Base-by-base conservation (phyloP, 2,888 invertebrate species). In the Ptychoptera contaminata region DNA sequence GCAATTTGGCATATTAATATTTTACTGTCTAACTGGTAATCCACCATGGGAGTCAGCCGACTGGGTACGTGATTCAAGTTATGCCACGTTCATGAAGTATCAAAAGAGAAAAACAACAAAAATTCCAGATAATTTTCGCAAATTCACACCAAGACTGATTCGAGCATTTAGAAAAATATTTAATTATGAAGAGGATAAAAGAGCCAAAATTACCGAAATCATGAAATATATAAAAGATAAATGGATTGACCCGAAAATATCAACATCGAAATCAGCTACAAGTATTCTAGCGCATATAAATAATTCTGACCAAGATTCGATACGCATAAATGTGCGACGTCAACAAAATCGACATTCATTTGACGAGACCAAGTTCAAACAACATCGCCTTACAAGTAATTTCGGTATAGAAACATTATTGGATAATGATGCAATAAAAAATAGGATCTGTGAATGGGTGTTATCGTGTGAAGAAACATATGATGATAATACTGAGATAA, bases 11-110 rank as follows among this genome's bases (percentile, higher is more conserved):
- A 77, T 86, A 50, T 56, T 65, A 35, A 49, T 65, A 48, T 65
- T 59, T 46, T 59, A 62, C 46, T 59, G 65, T 39, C 63, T 85
- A 41, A 79, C 80, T 1, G 82, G 82, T 2, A 76, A 71, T 44
- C 73, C 77, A 11, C 82, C 82, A 1, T 82, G 81, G 80, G 71
- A 73, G 51, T 70, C 72, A 36, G 79, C 82, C 1, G 79, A 82
- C 55, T 73, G 77, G 57, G 79, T 81, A 54, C 77, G 79, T 58
- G 83, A 85, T 58, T 68, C 73, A 2, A 75, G 75, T 40, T 82
- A 79, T 57, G 69, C 73, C 8, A 76, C 67, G 29, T 75, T 74
- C 60, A 73, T 76, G 54, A 72, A 78, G 48, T 84, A 82, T 72
- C 74, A 74, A 47, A 72, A 73, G 51, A 63, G 75, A 34, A 68